These are phyloP conservation scores for Iguana delicatissima DNA, from an alignment of 2,797 vertebrate genomes.

Conservation along the genomic window DNA sequence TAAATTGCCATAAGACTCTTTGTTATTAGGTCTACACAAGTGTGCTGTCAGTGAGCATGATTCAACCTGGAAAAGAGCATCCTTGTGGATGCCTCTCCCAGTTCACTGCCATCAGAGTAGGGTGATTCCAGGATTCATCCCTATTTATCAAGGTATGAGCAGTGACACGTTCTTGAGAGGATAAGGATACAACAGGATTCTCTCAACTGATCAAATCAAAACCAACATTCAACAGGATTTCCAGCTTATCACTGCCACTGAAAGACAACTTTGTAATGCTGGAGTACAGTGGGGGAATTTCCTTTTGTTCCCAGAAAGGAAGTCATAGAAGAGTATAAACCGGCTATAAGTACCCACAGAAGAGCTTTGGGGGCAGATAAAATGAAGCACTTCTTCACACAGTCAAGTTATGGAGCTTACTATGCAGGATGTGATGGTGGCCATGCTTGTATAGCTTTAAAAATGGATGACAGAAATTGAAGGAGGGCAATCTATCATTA, in stretches of 20 bases:
- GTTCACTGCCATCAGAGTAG: background rate
- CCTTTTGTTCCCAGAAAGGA: background rate
- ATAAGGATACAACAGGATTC: background rate
- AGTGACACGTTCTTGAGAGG: background rate
- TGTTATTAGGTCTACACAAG: too few relatives aligned
- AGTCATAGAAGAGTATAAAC: background rate
- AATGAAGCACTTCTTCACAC: background rate
- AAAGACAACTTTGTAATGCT: background rate
- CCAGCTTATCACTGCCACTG: background rate
- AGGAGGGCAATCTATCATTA: background rate
- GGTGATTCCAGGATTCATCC: background rate
- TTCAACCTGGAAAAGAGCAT: background rate
- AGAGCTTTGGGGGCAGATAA: conserved; percentile 1
- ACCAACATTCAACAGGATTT: background rate
- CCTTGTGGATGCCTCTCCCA: background rate
- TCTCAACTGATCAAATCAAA: background rate
- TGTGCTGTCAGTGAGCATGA: too few relatives aligned
- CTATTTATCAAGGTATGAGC: background rate
- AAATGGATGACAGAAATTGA: background rate
- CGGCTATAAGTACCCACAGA: background rate
- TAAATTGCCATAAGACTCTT: too few relatives aligned
- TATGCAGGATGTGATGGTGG: background rate
- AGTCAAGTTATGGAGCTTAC: background rate
- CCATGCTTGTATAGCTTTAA: background rate
- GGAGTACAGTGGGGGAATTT: background rate